These are phyloP conservation scores for Aplysia californica DNA, from an alignment of 1,140 invertebrate genomes.

Conservation along the genomic window DNA sequence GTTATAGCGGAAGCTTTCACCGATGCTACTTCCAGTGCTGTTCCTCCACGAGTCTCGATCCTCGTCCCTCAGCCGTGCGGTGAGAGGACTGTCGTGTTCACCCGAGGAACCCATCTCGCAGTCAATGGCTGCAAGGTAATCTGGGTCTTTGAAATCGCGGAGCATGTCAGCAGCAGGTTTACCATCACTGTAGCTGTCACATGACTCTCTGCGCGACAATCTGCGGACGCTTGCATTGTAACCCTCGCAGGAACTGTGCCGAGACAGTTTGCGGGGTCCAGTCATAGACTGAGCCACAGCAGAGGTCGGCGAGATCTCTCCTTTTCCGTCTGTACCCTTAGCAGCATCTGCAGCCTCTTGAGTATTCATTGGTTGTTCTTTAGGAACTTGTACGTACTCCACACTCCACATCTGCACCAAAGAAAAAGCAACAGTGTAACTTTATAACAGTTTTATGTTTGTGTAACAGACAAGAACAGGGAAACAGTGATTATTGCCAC, in stretches of 20 bases:
- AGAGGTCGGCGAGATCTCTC: conserved; percentile 27
- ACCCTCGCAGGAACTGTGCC: conserved; percentile 5
- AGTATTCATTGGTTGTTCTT: conserved; percentile 64
- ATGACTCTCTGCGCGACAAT: conserved; percentile 40
- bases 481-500: too few relatives aligned
- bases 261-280: conserved; percentile 17
- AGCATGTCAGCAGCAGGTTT: conserved; percentile 47
- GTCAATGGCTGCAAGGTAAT: conserved; percentile 48
- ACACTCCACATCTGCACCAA: conserved; percentile 91
- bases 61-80: conserved; percentile 27
- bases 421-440: background rate
- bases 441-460: background rate
- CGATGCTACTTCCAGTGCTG: conserved; percentile 18
- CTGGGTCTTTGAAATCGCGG: conserved; percentile 59
- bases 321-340: too few relatives aligned
- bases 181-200: conserved; percentile 51
- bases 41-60: conserved; percentile 32
- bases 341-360: conserved; percentile 3
- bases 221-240: conserved; percentile 31
- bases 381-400: conserved; percentile 91
- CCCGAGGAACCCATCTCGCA: conserved; percentile 59
- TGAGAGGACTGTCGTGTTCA: conserved; percentile 50
- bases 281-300: conserved; percentile 34
- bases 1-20: conserved; percentile 36
- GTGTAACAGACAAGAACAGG: too few relatives aligned